Evolutionary conservation across 2,113 vertebrate genomes (phyloP).

Genomic region (Gymnocephalus cernua): DNA sequence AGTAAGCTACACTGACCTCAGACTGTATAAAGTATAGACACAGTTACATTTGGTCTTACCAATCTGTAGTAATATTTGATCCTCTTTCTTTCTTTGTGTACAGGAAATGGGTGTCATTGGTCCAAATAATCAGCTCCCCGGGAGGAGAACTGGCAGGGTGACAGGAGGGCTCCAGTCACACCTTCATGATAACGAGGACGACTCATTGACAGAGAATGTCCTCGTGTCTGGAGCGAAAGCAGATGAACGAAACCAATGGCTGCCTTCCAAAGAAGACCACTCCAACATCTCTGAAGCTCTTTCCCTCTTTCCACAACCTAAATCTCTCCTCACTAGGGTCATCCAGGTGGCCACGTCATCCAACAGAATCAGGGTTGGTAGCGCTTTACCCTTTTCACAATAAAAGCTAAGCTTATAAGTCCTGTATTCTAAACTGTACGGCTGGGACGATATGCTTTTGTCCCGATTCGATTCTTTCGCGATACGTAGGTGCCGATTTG

Average conservation of each 20-base stretch:
- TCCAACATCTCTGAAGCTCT: slow-evolving; percentile 85
- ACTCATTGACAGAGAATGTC: slow-evolving; percentile 68
- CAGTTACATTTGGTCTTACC: rapidly evolving
- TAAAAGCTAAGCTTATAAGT: neutral
- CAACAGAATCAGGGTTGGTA: slow-evolving; percentile 85
- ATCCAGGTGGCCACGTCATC: slow-evolving; percentile 92
- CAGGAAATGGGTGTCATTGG: slow-evolving; percentile 94
- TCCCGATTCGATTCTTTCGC: too few species aligned
- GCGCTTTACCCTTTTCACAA: neutral
- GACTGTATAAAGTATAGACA: neutral
- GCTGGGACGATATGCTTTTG: too few species aligned
- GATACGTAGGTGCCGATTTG: too few species aligned
- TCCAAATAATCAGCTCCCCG: slow-evolving; percentile 87
- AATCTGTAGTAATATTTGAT: rapidly evolving
- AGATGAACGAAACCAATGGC: slow-evolving; percentile 65
- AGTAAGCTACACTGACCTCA: slow-evolving; percentile 74
- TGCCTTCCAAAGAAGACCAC: slow-evolving; percentile 57
- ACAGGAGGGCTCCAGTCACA: slow-evolving; percentile 29
- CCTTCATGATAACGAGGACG: slow-evolving; percentile 76
- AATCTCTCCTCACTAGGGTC: slow-evolving; percentile 89
- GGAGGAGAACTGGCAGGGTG: slow-evolving; percentile 75
- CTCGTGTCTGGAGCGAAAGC: slow-evolving; percentile 66
- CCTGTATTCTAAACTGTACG: neutral
- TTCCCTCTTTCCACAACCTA: slow-evolving; percentile 90
- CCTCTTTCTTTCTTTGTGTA: neutral